phyloP scores from a whole-genome alignment of 2,797 vertebrate species.

The Brotogeris chrysoptera region DNA sequence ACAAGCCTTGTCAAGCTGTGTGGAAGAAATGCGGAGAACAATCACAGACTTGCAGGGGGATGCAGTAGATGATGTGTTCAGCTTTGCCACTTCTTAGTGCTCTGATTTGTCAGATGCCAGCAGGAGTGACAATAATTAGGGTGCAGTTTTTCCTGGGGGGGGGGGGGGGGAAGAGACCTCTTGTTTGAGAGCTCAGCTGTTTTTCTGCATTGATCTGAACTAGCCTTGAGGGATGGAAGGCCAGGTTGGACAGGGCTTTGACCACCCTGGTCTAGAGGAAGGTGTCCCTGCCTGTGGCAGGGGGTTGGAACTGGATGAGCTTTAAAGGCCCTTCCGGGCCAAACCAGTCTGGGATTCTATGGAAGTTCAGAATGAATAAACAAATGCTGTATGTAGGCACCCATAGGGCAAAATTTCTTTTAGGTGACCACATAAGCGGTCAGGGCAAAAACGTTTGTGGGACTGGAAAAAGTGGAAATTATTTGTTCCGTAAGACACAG shows the following conservation, averaged over 20 bases:
- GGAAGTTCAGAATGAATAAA: background rate
- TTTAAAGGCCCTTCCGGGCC: background rate
- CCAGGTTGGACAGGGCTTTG: background rate
- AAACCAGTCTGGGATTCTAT: background rate
- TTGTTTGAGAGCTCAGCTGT: background rate
- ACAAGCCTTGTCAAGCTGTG: background rate
- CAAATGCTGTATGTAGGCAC: background rate
- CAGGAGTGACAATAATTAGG: background rate
- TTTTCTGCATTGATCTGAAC: accelerated
- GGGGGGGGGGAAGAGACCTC: no score
- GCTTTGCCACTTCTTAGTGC: background rate
- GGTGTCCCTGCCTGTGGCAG: background rate
- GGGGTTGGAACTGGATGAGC: background rate
- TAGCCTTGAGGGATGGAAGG: background rate
- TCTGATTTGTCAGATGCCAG: background rate
- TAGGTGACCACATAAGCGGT: background rate
- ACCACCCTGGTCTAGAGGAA: background rate
- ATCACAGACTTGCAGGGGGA: background rate
- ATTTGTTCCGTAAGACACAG: background rate
- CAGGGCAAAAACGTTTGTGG: accelerated
- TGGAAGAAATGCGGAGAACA: background rate
- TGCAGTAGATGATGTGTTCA: background rate
- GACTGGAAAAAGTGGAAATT: background rate
- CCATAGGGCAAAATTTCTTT: background rate
- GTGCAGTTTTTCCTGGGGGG: background rate